Base-by-base conservation (phyloP, 2,888 invertebrate species). In the Hemicrepidius hirtus region DNA sequence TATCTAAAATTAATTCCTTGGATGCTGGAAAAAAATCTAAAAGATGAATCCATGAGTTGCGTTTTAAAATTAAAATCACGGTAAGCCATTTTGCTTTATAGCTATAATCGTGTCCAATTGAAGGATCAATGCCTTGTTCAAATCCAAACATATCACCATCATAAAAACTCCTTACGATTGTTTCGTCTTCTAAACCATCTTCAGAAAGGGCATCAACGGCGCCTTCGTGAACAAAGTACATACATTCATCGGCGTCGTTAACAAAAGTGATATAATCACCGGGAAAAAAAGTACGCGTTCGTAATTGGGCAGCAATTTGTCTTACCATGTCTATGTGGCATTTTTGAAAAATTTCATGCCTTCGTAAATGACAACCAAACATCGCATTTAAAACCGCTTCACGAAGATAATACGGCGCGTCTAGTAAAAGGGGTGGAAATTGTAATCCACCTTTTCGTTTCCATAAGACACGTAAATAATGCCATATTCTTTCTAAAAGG, bases 141-240 rank as follows among this genome's bases (percentile, higher is more conserved):
- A 76, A 76, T 4, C 80, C 80, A 68, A 80, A 80, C n/a, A 65
- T 74, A 24, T 77, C 75, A 1, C 79, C 76, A 3, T 69, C 41
- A 10, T 6, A 24, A 24, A 77, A 70, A 10, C 24, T 69, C 7
- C 71, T 59, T n/a, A 77, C 71, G 53, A 75, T 74, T 21, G 60
- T 72, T 53, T 78, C 79, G 0, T 24, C 53, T 24, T 75, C 72
- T 13, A 78, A 16, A 10, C 66, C 75, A 37, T 80, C 79, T 66
- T 79, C 74, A 9, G 74, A 55, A 12, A 80, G 60, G 5, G 73
- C 77, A n/a, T 75, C 70, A 0, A 82, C 74, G 53, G 74, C 71
- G 0, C 82, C 82, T 37, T 70, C 68, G 57, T 82, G 78, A 3
- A 82, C 73, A 57, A 82, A 82, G 55, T 82, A 82, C 81, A 82